These are phyloP conservation scores for Haliaeetus leucogaster DNA, from an alignment of 2,113 vertebrate species.

Conservation along the genomic window DNA sequence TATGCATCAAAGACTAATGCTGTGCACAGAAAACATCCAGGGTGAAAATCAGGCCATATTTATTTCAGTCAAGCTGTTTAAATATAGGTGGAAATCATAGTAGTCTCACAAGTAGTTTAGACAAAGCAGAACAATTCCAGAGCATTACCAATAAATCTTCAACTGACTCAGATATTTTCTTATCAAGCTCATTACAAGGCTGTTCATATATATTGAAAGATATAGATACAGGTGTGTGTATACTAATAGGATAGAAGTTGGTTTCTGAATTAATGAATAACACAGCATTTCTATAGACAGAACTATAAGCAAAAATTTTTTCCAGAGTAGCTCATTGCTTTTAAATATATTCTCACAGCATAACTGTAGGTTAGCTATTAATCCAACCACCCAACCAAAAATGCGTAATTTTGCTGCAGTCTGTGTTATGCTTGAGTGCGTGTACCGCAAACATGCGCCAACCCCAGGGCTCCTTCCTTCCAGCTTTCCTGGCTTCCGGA, in stretches of 20 bases:
- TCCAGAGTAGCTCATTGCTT: neutral
- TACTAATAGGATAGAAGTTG: neutral
- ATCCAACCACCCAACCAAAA: neutral
- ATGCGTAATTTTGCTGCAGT: neutral
- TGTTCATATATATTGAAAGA: neutral
- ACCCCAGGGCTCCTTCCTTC: neutral
- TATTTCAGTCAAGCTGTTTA: slow-evolving; percentile 27
- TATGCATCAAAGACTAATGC: slow-evolving; percentile 35
- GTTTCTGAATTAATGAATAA: neutral
- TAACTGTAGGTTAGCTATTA: neutral
- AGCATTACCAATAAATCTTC: neutral
- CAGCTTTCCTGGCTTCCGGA: neutral
- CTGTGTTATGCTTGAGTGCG: neutral
- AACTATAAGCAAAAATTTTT: neutral
- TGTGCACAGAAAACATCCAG: slow-evolving; percentile 24
- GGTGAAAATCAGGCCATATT: slow-evolving; percentile 19
- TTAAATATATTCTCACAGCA: neutral
- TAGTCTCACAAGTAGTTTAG: neutral
- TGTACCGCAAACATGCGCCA: rapidly evolving
- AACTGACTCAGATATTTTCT: neutral
- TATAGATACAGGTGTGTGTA: neutral
- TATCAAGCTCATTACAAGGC: neutral
- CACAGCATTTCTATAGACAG: neutral
- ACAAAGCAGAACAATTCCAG: neutral
- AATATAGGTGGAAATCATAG: neutral